Evolutionary conservation across 2,797 vertebrate genomes (phyloP).

Genomic region (Melanitta fusca): DNA sequence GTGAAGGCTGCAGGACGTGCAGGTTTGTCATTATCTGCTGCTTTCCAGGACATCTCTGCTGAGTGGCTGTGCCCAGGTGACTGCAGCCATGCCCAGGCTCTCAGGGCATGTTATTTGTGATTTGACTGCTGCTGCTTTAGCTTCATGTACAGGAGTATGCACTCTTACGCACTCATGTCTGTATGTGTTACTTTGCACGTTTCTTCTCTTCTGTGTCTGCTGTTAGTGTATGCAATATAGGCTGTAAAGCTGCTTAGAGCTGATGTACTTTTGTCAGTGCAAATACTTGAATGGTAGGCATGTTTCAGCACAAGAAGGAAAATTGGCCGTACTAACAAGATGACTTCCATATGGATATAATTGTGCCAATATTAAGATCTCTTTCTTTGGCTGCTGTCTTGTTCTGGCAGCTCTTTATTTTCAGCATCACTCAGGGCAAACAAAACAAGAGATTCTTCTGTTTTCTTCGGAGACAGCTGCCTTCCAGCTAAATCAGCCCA

Average conservation of each 20-base stretch:
- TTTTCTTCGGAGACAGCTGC: background rate
- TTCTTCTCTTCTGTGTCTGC: background rate
- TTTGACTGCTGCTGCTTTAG: background rate
- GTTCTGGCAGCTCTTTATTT: background rate
- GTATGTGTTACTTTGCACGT: background rate
- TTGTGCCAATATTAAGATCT: background rate
- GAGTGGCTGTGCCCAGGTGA: fast-evolving
- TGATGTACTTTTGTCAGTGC: background rate
- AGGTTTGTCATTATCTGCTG: background rate
- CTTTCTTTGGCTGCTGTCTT: background rate
- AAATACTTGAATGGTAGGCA: background rate
- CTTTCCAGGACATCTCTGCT: background rate
- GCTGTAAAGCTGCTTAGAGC: background rate
- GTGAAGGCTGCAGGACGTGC: background rate
- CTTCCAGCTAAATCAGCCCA: background rate
- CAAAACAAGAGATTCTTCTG: too few relatives aligned
- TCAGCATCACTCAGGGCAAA: background rate
- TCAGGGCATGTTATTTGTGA: background rate
- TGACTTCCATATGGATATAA: background rate
- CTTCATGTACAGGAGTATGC: background rate
- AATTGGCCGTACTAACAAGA: background rate
- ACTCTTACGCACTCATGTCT: fast-evolving
- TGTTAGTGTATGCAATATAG: background rate
- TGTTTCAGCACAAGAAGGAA: background rate
- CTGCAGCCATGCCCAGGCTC: background rate